Evolutionary conservation across 1,140 invertebrate species (phyloP), one percentile per base, ranked within the genome.

Genomic region (Saccostrea echinata): DNA sequence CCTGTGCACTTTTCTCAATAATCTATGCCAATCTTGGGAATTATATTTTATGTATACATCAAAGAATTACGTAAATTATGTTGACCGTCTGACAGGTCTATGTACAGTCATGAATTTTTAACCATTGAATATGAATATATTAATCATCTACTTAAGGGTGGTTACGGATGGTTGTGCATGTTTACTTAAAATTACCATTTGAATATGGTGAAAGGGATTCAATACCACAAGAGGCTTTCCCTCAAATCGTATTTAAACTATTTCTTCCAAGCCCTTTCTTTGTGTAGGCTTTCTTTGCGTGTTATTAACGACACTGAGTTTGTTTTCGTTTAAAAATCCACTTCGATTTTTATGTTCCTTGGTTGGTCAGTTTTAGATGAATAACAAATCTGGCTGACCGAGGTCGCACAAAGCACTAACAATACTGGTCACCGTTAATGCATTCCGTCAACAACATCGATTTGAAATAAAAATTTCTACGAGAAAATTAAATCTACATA

Each of bases 281-380:
- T 76, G 68, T 30, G 27, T 1, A 33, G 30, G 64, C 13, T 3
- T 76, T 24, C 24, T 76, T 4, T 76, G 24, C 27, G 64, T 71
- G 27, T 71, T 30, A 30, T 9, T 76, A 76, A 76, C 24, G 24
- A 76, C 9, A 24, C 24, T 76, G 24, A 30, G 33, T 30, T 76
- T 76, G 11, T 71, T 71, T 71, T 76, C 27, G 27, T 76, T 30
- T 76, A 30, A 76, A 76, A 13, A 30, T 33, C 68, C 24, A 76
- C 12, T 76, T 76, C 68, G 68, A 76, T 76, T 76, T 71, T 76
- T 30, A 30, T 27, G 24, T 76, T 76, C 30, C 27, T 33, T 27
- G 68, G 68, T 76, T 76, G 68, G 68, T 76, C 68, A 76, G 68
- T 76, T 76, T 18, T 76, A 16, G 27, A 76, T 64, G 68, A 71